Conservation (phyloP, 2,888 invertebrate genomes). For the Aricia artaxerxes region DNA sequence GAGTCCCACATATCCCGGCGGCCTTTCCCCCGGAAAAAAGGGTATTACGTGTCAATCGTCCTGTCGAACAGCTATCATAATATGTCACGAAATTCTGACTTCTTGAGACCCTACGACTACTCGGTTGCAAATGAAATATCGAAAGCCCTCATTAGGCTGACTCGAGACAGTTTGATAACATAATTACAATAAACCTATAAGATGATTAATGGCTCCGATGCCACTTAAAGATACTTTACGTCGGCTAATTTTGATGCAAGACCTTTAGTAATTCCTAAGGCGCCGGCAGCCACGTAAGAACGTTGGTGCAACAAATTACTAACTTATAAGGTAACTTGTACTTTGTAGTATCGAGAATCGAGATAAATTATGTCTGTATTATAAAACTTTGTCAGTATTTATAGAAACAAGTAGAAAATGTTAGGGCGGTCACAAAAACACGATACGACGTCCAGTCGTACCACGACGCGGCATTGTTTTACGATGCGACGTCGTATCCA, state of each 20-base stretch:
- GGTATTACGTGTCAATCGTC: too few species aligned
- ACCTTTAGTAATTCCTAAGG: slow-evolving; percentile 10
- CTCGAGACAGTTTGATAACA: neutral
- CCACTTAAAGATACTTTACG: neutral
- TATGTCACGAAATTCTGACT: too few species aligned
- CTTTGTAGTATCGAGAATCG: neutral
- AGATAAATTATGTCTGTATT: neutral
- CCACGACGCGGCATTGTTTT: too few species aligned
- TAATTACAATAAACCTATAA: neutral
- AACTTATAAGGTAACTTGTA: slow-evolving; percentile 28
- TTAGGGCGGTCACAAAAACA: too few species aligned
- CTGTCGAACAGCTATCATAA: neutral
- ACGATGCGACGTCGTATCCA: too few species aligned
- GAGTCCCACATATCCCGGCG: too few species aligned
- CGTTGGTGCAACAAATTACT: slow-evolving; percentile 25
- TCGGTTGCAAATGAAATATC: neutral
- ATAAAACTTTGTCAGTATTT: neutral
- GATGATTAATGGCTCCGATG: neutral
- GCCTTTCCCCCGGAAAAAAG: too few species aligned
- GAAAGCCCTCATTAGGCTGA: neutral
- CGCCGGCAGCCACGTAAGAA: slow-evolving; percentile 21
- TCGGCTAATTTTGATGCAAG: slow-evolving; percentile 13
- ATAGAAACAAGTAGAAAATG: neutral
- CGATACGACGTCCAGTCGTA: too few species aligned
- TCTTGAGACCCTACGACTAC: too few species aligned